Conservation (phyloP, 1,140 invertebrate genomes). For the Stegodyphus dumicola region DNA sequence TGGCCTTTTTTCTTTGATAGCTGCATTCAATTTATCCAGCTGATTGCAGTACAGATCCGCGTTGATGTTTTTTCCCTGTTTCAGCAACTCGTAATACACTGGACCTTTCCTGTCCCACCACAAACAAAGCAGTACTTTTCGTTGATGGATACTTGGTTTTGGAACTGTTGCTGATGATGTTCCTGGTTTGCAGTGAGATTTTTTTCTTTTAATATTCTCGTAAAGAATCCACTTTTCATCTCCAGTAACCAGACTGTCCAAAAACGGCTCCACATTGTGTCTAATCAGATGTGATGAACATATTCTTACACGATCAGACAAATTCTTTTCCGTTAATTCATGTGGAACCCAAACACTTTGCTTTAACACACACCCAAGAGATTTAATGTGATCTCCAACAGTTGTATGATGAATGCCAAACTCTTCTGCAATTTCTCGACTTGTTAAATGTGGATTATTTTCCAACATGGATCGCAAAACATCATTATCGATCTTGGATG, state of each 20-base stretch:
- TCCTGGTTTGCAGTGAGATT: neutral
- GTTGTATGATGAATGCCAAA: too few relatives aligned
- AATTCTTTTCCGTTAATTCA: neutral
- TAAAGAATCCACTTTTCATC: neutral
- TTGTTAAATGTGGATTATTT: too few relatives aligned
- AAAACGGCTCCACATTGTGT: neutral
- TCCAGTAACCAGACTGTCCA: neutral
- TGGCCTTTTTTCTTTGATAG: neutral
- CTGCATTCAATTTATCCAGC: slow-evolving; percentile 16
- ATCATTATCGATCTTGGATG: too few relatives aligned
- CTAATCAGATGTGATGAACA: neutral
- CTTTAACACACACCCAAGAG: too few relatives aligned
- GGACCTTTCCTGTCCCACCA: slow-evolving; percentile 5
- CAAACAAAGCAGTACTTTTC: slow-evolving; percentile 19
- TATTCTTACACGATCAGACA: neutral
- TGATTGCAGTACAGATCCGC: slow-evolving; percentile 3
- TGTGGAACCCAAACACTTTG: too few relatives aligned
- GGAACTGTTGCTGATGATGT: slow-evolving; percentile 8
- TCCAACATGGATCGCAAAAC: too few relatives aligned
- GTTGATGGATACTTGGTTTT: slow-evolving; percentile 19
- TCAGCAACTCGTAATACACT: slow-evolving; percentile 8
- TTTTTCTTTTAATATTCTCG: neutral
- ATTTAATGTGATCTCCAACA: too few relatives aligned
- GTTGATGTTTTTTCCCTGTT: neutral
- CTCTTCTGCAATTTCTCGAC: too few relatives aligned